These are phyloP conservation scores for Drosophila nigromelanica DNA, from an alignment of 1,140 invertebrate genomes.

Conservation along the genomic window DNA sequence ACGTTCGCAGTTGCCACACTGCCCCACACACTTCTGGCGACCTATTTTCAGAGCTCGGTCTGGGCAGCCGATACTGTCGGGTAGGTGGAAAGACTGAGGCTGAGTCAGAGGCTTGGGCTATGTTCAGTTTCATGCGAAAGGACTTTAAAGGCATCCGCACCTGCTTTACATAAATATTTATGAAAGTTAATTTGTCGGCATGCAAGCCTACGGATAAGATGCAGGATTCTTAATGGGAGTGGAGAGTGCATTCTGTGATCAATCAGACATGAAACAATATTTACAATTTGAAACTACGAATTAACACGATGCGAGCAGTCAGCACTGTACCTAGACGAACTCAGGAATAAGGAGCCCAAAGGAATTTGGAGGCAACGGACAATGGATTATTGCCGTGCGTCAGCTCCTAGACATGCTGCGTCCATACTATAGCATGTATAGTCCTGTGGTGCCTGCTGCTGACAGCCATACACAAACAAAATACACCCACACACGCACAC, in stretches of 20 bases:
- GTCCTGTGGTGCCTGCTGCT: conserved; percentile 52
- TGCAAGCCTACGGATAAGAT: conserved; percentile 26
- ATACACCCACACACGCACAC: conserved; percentile 14
- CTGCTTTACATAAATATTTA: conserved; percentile 74
- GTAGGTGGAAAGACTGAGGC: not conserved
- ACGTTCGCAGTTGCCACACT: conserved; percentile 11
- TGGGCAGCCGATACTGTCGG: not conserved
- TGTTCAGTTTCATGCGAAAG: not conserved
- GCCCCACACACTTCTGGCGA: conserved; percentile 18
- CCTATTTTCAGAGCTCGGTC: conserved; percentile 33
- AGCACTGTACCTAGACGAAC: conserved; percentile 24
- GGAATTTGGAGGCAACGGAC: not conserved
- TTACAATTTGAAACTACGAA: conserved; percentile 68
- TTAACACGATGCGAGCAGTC: conserved; percentile 52
- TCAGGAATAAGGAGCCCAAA: not conserved
- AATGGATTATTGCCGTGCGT: conserved; percentile 7
- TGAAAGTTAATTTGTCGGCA: conserved; percentile 76
- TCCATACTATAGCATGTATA: conserved; percentile 50
- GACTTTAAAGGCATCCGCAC: conserved; percentile 25
- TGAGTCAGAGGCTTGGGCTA: not conserved
- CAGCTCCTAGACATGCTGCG: conserved; percentile 23
- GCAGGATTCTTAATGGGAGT: no score
- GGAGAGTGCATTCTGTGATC: conserved; percentile 25
- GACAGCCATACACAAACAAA: conserved; percentile 47
- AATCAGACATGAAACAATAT: conserved; percentile 78